These are phyloP conservation scores for Oscheius sp. DNA, from an alignment of 1,140 invertebrate genomes.

Conservation along the genomic window DNA sequence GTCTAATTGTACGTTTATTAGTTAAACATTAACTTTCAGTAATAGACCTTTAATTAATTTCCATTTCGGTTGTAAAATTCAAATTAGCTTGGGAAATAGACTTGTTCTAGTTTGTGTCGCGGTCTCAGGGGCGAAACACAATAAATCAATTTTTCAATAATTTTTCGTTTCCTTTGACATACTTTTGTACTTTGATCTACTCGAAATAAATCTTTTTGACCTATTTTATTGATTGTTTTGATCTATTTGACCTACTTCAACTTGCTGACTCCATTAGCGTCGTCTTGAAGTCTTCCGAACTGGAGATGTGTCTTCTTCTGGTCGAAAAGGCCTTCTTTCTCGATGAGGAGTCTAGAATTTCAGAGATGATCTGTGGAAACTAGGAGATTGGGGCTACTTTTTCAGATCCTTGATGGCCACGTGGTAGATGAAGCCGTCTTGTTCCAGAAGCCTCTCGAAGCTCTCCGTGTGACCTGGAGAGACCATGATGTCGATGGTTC, in stretches of 20 bases:
- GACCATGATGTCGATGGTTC: constrained; percentile 45
- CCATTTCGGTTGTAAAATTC: no score
- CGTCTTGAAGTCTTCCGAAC: constrained; percentile 18
- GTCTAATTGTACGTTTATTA: no score
- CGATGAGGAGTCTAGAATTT: constrained; percentile 31
- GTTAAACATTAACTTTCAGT: no score
- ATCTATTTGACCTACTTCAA: background rate
- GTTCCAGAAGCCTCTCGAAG: constrained; percentile 31
- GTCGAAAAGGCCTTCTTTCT: constrained; percentile 34
- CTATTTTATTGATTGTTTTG: background rate
- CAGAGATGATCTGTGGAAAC: background rate
- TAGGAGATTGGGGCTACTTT: constrained; percentile 29
- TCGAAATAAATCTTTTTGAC: no score
- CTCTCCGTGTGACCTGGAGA: constrained; percentile 29
- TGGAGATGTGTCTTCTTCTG: background rate
- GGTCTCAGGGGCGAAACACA: constrained; percentile 3
- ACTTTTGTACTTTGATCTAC: no score
- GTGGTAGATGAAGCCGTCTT: constrained; percentile 26
- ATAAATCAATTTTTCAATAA: no score
- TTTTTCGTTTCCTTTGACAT: no score
- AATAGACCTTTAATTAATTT: no score
- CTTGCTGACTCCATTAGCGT: constrained; percentile 1
- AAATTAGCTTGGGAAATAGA: no score
- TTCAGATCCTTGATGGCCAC: constrained; percentile 45
- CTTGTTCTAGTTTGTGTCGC: no score